Conservation (phyloP, 2,888 invertebrate species). For the Prosopocoilus inquinatus region DNA sequence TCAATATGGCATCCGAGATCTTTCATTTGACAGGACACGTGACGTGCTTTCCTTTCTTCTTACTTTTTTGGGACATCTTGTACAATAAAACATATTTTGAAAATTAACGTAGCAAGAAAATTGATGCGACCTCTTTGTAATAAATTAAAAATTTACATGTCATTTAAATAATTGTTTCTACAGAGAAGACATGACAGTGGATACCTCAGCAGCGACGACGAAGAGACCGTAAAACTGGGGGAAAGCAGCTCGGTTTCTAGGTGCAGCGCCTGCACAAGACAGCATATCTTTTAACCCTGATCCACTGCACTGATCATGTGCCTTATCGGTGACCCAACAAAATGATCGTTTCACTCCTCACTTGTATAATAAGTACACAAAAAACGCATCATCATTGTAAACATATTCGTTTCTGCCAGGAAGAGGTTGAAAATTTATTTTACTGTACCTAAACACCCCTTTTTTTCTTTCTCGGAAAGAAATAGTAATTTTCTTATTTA, state of each 20-base stretch:
- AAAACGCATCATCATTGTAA: not conserved
- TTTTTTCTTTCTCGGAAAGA: not conserved
- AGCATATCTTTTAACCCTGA: slow-evolving; percentile 28
- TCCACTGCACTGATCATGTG: slow-evolving; percentile 21
- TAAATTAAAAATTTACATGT: not conserved
- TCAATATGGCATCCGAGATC: no score
- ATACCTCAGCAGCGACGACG: slow-evolving; percentile 61
- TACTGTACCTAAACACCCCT: not conserved
- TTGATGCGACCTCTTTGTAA: not conserved
- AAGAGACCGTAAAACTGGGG: slow-evolving; percentile 66
- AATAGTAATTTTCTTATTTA: not conserved
- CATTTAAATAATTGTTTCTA: slow-evolving; percentile 35
- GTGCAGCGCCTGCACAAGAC: slow-evolving; percentile 63
- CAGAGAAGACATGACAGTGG: slow-evolving; percentile 75
- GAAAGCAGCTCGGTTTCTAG: slow-evolving; percentile 66
- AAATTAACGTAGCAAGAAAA: no score
- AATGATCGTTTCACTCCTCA: no score
- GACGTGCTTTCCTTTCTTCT: no score
- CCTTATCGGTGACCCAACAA: slow-evolving; percentile 20
- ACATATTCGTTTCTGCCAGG: not conserved
- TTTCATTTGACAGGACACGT: no score
- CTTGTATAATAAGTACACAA: not conserved
- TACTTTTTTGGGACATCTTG: no score
- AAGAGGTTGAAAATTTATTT: not conserved
- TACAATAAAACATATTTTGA: no score